These are phyloP conservation scores for Osedax fenrisi DNA, from an alignment of 2,888 invertebrate species.

Conservation along the genomic window DNA sequence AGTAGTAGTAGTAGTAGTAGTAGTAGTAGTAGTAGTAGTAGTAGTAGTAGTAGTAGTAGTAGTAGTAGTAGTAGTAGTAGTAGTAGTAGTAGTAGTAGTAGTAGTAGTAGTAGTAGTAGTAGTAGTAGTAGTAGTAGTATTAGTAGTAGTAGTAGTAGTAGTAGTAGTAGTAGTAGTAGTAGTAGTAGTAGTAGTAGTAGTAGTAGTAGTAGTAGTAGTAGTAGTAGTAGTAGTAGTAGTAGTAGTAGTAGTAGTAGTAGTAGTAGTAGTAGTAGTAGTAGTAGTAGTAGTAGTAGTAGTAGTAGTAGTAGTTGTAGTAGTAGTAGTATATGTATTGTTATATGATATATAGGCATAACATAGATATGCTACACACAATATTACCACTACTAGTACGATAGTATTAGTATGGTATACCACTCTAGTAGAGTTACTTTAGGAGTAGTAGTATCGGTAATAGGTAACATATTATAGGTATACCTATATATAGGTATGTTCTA, in stretches of 20 bases:
- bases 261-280: slow-evolving; percentile 7
- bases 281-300: neutral
- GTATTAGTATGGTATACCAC: no score
- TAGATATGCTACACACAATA: no score
- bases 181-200: slow-evolving; percentile 14
- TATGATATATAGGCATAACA: no score
- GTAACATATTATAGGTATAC: neutral
- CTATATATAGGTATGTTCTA: neutral
- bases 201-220: slow-evolving; percentile 20
- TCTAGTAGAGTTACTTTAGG: no score
- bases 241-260: neutral
- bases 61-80: neutral
- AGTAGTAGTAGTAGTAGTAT: neutral
- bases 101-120: slow-evolving; percentile 9
- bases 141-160: no score
- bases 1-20: neutral
- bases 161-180: neutral
- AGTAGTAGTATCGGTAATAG: no score
- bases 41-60: neutral
- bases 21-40: neutral
- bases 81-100: neutral
- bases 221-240: slow-evolving; percentile 14
- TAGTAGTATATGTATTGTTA: no score
- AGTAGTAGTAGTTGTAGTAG: no score
- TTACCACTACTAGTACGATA: no score